Base-by-base conservation (phyloP, 2,113 vertebrate genomes). In the Phainopepla nitens region DNA sequence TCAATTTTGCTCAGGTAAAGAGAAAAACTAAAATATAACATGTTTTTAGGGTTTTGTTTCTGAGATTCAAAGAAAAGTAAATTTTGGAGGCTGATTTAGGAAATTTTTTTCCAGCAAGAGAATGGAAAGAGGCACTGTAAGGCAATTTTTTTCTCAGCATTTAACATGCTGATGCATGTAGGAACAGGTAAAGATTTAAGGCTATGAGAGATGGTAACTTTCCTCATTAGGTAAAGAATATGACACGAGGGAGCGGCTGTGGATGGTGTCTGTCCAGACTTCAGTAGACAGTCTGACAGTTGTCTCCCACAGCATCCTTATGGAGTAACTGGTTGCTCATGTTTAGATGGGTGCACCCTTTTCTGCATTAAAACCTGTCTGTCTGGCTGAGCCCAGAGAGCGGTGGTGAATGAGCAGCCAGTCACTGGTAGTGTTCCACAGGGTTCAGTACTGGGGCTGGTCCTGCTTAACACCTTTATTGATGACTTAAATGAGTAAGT, bases 311-410 rank as follows among this genome's bases (percentile, higher is more conserved):
- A n/a, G 28, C 4, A 29, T 45, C 29, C 6, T 9, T 10, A 23
- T 20, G 51, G 27, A 65, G 7, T 23, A 45, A 29, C 36, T n/a
- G 39, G 14, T 39, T n/a, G 24, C 13, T 66, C 9, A 7, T 18
- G 45, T 23, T 75, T 15, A 29, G 24, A 18, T 29, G 9, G 11
- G 20, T 58, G 19, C 14, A 29, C 11, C 3, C 23, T 51, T 66
- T n/a, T 20, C 23, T 66, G 23, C 23, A n/a, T 14, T 23, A 66
- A 39, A n/a, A 39, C 3, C 5, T 50, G 15, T 1, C 35, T 49
- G 57, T 9, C 35, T 35, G 29, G 10, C 28, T 0, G 0, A 45
- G 25, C 51, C 36, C 39, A 25, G 33, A 44, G 27, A 8, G 8
- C n/a, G 19, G 5, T 39, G 44, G 7, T 16, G 60, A 29, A 24